Base-by-base conservation (phyloP, 2,113 vertebrate species). In the Cyanoliseus patagonus region DNA sequence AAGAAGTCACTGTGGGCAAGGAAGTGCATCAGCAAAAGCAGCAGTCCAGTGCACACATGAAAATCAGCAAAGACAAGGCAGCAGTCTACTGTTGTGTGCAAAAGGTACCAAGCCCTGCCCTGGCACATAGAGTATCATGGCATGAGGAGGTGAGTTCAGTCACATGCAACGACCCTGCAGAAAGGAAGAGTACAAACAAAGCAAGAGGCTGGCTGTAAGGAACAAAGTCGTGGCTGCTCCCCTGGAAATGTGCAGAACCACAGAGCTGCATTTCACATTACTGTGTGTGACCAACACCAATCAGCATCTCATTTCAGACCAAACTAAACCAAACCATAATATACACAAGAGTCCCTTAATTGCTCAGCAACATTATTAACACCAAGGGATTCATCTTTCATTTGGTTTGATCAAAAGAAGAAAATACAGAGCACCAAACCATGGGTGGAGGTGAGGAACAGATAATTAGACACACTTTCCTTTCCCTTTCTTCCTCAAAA, bases 351-450 rank as follows among this genome's bases (percentile, higher is more conserved):
- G 30, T 39, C 16, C n/a, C 27, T 61, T 74, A 72, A 57, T 51
- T 86, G 33, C 33, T 88, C 42, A 55, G 39, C 13, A 74, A 33
- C 9, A 7, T 80, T 61, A 62, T 42, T 42, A 78, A 74, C 47
- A 81, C 13, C 30, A 72, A 67, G 14, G 4, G 72, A 83, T 74
- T 83, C 1, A 68, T n/a, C 22, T 13, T 59, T 74, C n/a, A 46
- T 19, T 49, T 77, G n/a, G 47, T 85, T 86, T 91, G n/a, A 53
- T 49, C 53, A 88, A 80, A 80, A 47, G 52, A 92, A 82, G 39
- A 51, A 77, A 66, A 88, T 14, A 72, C 0, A 81, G 7, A 66
- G 22, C 80, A 81, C 33, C 39, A 81, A 57, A 11, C 22, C 46
- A 33, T 2, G 16, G 8, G 10, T 44, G 24, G 13, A 93, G 1